Base-by-base conservation (phyloP, 2,113 vertebrate species). In the Callionymus lyra region DNA sequence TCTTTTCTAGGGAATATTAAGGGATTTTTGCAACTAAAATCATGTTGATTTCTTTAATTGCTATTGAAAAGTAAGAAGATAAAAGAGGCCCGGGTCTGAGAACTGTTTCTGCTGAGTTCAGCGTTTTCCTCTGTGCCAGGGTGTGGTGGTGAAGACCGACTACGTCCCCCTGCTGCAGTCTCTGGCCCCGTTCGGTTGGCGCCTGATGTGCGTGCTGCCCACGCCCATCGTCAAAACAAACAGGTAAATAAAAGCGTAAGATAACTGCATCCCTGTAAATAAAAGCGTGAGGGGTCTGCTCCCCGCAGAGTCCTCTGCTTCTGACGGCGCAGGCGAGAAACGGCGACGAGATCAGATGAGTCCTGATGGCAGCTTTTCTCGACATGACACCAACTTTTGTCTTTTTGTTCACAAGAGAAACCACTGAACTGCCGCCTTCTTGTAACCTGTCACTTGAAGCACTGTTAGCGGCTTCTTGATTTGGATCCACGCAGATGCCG, bases 111-210 rank as follows among this genome's bases (percentile, higher is more conserved):
- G 4, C 21, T 5, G 6, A 33, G 10, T 21, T 4, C 11, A 43
- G 12, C 15, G n/a, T 13, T 12, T 43, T 1, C 44, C 6, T 44
- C 31, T 18, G 43, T 16, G 50, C 1, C 57, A 98, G 94, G 92
- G 92, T 12, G 81, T 71, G 4, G 88, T 90, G 38, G 92, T 98
- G 51, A 91, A 92, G 79, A 81, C 92, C 0, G 94, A 97, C 76
- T 98, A 97, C 1, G 75, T 93, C 47, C 94, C 94, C 0, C 72
- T 98, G 69, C 83, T 98, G 66, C 91, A 91, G 71, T 97, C 94
- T 2, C 79, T 98, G 43, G 94, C 94, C 0, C 41, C 85, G 1
- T 97, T 89, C 0, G 94, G 94, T 50, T 98, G 94, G 94, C 91
- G 89, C 63, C 88, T 98, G 61, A 96, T 90, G 41, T 95, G 93